Evolutionary conservation across 2,888 invertebrate genomes (phyloP).

Genomic region (Caenorhabditis sp.): DNA sequence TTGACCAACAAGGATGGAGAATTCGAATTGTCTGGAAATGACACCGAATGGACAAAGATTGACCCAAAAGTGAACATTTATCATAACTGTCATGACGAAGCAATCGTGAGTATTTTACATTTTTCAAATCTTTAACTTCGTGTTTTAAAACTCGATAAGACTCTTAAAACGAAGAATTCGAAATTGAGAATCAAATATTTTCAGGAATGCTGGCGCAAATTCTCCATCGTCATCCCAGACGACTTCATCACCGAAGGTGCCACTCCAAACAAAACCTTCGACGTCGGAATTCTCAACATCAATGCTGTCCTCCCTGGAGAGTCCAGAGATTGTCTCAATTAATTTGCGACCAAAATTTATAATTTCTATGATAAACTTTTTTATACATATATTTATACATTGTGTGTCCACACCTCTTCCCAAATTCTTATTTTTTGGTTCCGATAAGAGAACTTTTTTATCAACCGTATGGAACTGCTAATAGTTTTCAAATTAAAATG

Average conservation of each 20-base stretch:
- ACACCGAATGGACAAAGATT: slow-evolving; percentile 52
- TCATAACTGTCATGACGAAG: slow-evolving; percentile 65
- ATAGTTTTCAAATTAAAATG: not conserved
- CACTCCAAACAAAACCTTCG: slow-evolving; percentile 55
- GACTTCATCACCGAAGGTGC: slow-evolving; percentile 57
- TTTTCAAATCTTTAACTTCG: not conserved
- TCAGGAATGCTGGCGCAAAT: slow-evolving; percentile 65
- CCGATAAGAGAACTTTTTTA: not conserved
- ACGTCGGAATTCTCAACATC: slow-evolving; percentile 62
- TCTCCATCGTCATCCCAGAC: slow-evolving; percentile 60
- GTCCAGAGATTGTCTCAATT: slow-evolving; percentile 61
- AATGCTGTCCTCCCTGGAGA: slow-evolving; percentile 63
- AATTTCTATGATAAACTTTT: not conserved
- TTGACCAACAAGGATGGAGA: slow-evolving; percentile 54
- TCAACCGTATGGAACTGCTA: not conserved
- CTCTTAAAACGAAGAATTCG: no score
- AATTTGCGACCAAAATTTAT: slow-evolving; percentile 7
- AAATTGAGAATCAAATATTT: slow-evolving; percentile 16
- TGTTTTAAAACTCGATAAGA: no score
- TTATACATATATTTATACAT: not conserved
- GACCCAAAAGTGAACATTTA: slow-evolving; percentile 63
- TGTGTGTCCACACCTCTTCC: no score
- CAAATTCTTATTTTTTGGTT: slow-evolving; percentile 6
- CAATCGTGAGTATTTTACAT: slow-evolving; percentile 24
- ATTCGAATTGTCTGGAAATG: slow-evolving; percentile 55